Evolutionary conservation across 2,113 vertebrate genomes (phyloP), one percentile per base, ranked within the genome.

Genomic region (Gallinago undulata): DNA sequence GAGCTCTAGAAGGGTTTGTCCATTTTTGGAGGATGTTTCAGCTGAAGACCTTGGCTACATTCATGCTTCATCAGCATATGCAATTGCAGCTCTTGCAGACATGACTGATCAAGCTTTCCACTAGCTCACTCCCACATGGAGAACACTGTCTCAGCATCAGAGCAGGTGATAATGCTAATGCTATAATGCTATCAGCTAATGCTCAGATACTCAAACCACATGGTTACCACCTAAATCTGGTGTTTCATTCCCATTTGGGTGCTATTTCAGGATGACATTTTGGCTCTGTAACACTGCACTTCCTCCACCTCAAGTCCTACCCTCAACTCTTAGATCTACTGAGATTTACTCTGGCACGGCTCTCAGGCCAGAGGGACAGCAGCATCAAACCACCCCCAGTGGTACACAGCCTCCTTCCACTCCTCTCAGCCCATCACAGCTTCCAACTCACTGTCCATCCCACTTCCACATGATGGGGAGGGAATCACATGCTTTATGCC

Each of bases 11-110:
- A 80, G 57, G 27, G 33, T 90, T 96, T 81, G 78, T 84, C 47
- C 25, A 22, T 92, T 90, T 95, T 81, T 84, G 72, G 80, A 75
- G 56, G n/a, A 47, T 59, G 19, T 68, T 91, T 89, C 64, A 89
- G 76, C 91, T 78, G 56, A 43, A 79, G 39, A 28, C 76, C 73
- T 75, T 81, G 51, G 60, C 76, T 89, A 43, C 47, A 19, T 50
- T 78, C 18, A 9, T 53, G 39, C 35, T 67, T 70, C 51, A 81
- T 67, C 1, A 5, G 23, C 89, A 67, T 2, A 3, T 47, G n/a
- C n/a, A 78, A 35, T 16, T 4, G 1, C 55, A 74, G 72, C 64
- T 9, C 83, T 93, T 12, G 1, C 27, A 55, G 50, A 50, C 25
- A 3, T 8, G n/a, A 73, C 4, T 45, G 53, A 85, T 5, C 2